phyloP scores from a whole-genome alignment of 2,888 invertebrate genomes.

The Epirrhoe alternata region DNA sequence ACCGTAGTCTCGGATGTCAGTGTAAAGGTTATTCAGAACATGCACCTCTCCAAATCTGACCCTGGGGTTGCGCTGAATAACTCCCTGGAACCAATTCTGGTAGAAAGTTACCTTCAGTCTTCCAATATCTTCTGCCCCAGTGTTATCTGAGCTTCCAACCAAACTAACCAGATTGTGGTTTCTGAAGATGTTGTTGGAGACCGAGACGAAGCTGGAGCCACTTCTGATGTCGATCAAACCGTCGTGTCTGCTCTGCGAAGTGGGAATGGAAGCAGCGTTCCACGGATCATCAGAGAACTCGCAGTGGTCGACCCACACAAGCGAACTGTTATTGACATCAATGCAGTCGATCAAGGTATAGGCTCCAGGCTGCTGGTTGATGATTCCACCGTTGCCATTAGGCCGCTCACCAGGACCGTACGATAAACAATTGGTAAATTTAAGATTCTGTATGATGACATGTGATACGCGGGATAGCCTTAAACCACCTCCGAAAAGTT shows the following conservation, averaged over 20 bases:
- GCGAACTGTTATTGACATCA: slow-evolving; percentile 12
- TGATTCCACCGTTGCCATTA: slow-evolving; percentile 25
- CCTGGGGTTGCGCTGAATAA: slow-evolving; percentile 31
- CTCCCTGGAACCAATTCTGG: slow-evolving; percentile 37
- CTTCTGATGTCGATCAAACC: slow-evolving; percentile 33
- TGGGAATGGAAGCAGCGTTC: slow-evolving; percentile 22
- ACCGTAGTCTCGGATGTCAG: slow-evolving; percentile 24
- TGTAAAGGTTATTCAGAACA: slow-evolving; percentile 34
- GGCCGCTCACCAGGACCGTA: slow-evolving; percentile 28
- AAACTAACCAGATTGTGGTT: slow-evolving; percentile 32
- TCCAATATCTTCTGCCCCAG: slow-evolving; percentile 24
- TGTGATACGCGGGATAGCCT: slow-evolving; percentile 9
- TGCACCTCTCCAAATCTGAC: slow-evolving; percentile 29
- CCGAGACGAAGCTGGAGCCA: slow-evolving; percentile 30
- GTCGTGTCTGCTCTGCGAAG: slow-evolving; percentile 32
- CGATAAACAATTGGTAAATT: slow-evolving; percentile 23
- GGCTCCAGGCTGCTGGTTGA: slow-evolving; percentile 10
- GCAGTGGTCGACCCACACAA: slow-evolving; percentile 33
- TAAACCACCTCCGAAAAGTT: slow-evolving; percentile 27
- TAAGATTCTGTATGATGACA: slow-evolving; percentile 26
- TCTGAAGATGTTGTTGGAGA: slow-evolving; percentile 39
- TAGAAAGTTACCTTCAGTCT: slow-evolving; percentile 31
- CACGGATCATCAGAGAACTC: slow-evolving; percentile 40
- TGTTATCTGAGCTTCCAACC: slow-evolving; percentile 31
- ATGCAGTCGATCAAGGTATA: slow-evolving; percentile 24